Base-by-base conservation (phyloP, 2,797 vertebrate genomes). In the Notoglanidium macrostoma region DNA sequence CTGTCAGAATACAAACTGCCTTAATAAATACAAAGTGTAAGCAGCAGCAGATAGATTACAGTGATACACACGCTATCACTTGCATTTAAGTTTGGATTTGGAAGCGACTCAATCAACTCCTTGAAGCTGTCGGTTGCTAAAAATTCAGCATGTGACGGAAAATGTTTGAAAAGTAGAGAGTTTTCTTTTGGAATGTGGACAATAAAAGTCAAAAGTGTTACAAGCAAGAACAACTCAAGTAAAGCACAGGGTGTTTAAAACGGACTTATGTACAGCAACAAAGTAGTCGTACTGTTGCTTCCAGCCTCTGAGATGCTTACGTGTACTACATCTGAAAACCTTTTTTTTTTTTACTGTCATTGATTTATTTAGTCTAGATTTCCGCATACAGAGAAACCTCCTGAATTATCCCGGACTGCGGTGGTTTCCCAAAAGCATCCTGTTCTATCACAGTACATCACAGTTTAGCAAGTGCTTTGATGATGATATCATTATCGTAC, bases 341-440 rank as follows among this genome's bases (percentile, higher is more conserved):
- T 0, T 23, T 5, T 67, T 68, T n/a, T 73, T 73, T 9, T 9
- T 29, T 1, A 29, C 49, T 7, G 10, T 12, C 29, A 12, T 35
- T 80, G 77, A 8, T 61, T 57, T 80, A 80, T 80, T 61, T n/a
- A 44, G 35, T 26, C 55, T 40, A 15, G 78, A 44, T 81, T 81
- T 63, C 35, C 14, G 0, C 4, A 5, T 9, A 61, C 35, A n/a
- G 32, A 15, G 5, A 40, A 79, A 14, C 11, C 21, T 29, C 49
- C 26, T 19, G 74, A 8, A 51, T 12, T 17, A 14, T 26, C 23
- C 35, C 35, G 21, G 57, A 61, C 32, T 40, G 0, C 1, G 6
- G 1, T 10, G 12, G 23, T 19, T 81, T 81, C 78, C 78, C 35
- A 26, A 44, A 61, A 80, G 78, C 57, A 9, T 80, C 57, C 10